Evolutionary conservation across 2,888 invertebrate species (phyloP), one percentile per base, ranked within the genome.

Genomic region (Macrosiphum euphorbiae): DNA sequence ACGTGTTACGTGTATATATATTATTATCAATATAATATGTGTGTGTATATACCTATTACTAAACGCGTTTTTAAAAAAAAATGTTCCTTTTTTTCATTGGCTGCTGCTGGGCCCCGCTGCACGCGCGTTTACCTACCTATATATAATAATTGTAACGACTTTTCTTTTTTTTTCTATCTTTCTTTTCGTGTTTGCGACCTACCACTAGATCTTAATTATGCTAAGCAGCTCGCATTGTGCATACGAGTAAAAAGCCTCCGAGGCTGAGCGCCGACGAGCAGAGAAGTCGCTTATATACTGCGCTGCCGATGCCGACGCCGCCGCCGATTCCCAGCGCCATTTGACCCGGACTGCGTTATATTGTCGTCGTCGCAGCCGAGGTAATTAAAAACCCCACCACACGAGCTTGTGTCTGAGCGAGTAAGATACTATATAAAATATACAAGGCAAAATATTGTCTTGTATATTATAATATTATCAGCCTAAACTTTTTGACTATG

Each of bases 181-280:
- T 20, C 26, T 55, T 61, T 58, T 86, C 24, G n/a, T n/a, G 91
- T 91, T 91, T 20, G 44, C 11, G 7, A n/a, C 84, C 91, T 28
- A 85, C 55, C 44, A 86, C 58, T 58, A 91, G 91, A 91, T 91
- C 91, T 91, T 91, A 91, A 91, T 91, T 91, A 91, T 91, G 91
- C 86, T 91, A 91, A 91, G 50, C 91, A 91, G 91, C 44, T 0
- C 13, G 91, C 58, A n/a, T 86, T 91, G 91, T 58, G 58, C 44
- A 47, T 24, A 58, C 58, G 52, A 84, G 52, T 24, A 85, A 85
- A 91, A 86, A 58, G 47, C 58, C 85, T 44, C 26, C n/a, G 58
- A 85, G 58, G 84, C 52, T 41, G 84, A 28, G 35, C 44, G 78
- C 85, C 55, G 91, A 91, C 86, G 35, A 78, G 35, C 44, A 47